Conservation (phyloP, 2,888 invertebrate species). For the Cybosia mesomella region DNA sequence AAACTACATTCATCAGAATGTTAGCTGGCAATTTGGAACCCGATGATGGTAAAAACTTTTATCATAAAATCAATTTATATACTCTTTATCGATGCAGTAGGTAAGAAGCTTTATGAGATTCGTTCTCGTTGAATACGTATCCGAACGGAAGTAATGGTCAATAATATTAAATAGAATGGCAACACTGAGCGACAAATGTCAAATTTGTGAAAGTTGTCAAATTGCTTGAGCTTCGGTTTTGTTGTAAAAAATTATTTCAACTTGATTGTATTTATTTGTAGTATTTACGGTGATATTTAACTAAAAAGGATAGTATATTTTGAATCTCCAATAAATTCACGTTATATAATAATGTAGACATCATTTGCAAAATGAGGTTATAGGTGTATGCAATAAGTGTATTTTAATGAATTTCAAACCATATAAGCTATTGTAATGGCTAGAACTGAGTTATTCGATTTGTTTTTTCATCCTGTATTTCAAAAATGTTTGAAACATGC, state of each 20-base stretch:
- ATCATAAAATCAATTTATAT: neutral
- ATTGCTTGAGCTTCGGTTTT: constrained; percentile 59
- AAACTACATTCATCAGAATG: constrained; percentile 99
- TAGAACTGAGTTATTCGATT: constrained; percentile 84
- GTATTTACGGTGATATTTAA: constrained; percentile 48
- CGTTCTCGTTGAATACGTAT: too few species aligned
- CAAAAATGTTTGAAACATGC: constrained; percentile 86
- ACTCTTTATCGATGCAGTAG: neutral
- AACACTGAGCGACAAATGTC: constrained; percentile 61
- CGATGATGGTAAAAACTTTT: constrained; percentile 88
- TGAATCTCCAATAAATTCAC: constrained; percentile 42
- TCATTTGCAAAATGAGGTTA: constrained; percentile 74
- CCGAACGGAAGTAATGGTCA: constrained; percentile 35
- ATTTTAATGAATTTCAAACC: constrained; percentile 66
- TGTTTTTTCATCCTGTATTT: constrained; percentile 85
- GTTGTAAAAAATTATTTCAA: constrained; percentile 58
- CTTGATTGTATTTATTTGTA: constrained; percentile 47
- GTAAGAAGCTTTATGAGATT: too few species aligned
- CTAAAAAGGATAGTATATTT: constrained; percentile 41
- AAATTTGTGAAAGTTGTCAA: constrained; percentile 77
- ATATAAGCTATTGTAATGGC: constrained; percentile 74
- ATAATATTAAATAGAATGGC: constrained; percentile 52
- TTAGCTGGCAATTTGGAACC: constrained; percentile 98
- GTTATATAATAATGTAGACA: constrained; percentile 59
- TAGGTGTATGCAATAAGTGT: constrained; percentile 71